A percentile compares a stretch with the other conserved stretches of the same genome.
phyloP scores from a whole-genome alignment of 2,888 invertebrate species.

The Cactoblastis cactorum region DNA sequence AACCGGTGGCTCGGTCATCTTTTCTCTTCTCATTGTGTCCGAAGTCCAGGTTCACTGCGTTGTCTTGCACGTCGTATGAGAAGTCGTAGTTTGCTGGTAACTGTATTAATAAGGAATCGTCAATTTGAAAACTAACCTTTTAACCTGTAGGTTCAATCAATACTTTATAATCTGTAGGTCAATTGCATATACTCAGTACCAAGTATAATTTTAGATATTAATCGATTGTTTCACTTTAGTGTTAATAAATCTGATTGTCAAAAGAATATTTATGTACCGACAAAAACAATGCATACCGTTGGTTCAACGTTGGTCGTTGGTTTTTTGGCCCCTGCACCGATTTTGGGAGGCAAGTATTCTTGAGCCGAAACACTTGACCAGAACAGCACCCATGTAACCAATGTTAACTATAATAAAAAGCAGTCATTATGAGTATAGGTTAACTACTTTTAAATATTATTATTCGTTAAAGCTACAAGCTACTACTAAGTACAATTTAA shows the following conservation, averaged over 20 bases:
- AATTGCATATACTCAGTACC: no score
- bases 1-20: slow-evolving; percentile 81
- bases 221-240: no score
- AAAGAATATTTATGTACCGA: background rate
- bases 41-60: slow-evolving; percentile 77
- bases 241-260: no score
- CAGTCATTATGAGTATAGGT: no score
- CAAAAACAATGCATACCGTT: slow-evolving; percentile 52
- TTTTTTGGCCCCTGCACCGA: slow-evolving; percentile 44
- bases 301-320: slow-evolving; percentile 52
- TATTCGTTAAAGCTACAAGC: no score
- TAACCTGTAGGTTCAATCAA: no score
- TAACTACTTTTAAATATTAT: no score
- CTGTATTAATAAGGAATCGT: slow-evolving; percentile 38
- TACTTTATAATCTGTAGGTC: no score
- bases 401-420: slow-evolving; percentile 43
- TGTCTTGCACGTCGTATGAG: slow-evolving; percentile 82
- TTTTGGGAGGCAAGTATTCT: slow-evolving; percentile 76
- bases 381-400: slow-evolving; percentile 53
- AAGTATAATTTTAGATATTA: no score
- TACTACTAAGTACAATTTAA: no score
- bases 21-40: slow-evolving; percentile 83
- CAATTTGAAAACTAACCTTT: no score
- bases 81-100: slow-evolving; percentile 82
- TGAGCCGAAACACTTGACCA: slow-evolving; percentile 56